These are phyloP conservation scores for Heliocidaris erythrogramma DNA, from an alignment of 35 echinoderm and acorn worm genomes.

Conservation along the genomic window DNA sequence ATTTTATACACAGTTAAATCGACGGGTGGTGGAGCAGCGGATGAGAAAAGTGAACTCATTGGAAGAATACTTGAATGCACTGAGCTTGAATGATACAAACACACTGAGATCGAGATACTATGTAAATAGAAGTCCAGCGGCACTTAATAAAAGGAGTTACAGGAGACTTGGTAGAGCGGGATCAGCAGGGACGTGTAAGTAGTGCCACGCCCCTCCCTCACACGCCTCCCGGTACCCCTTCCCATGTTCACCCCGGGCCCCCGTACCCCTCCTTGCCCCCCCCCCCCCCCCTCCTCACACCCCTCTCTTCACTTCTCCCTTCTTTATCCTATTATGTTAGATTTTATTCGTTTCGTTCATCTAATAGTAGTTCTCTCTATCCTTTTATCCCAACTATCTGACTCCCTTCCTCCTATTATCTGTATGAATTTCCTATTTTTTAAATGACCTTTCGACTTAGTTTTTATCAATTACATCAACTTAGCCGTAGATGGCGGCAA, in stretches of 20 bases:
- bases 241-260: no score
- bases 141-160: slow-evolving; percentile 13
- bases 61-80: slow-evolving; percentile 11
- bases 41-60: not conserved
- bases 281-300: not conserved
- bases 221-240: not conserved
- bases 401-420: not conserved
- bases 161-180: not conserved
- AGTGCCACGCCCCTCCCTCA: not conserved
- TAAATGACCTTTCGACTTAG: not conserved
- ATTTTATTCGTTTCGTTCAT: no score
- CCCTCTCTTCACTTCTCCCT: no score
- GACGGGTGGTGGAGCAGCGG: not conserved
- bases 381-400: not conserved
- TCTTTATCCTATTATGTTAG: no score
- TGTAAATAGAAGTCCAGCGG: slow-evolving; percentile 3
- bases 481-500: not conserved
- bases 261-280: not conserved
- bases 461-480: not conserved
- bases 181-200: not conserved
- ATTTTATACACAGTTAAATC: not conserved
- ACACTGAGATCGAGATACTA: slow-evolving; percentile 17
- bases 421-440: not conserved
- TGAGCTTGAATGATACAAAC: not conserved
- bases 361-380: not conserved